These are phyloP conservation scores for Oopsacas minuta DNA, from an alignment of 37 sponge, comb jelly and placozoan species.

Conservation along the genomic window DNA sequence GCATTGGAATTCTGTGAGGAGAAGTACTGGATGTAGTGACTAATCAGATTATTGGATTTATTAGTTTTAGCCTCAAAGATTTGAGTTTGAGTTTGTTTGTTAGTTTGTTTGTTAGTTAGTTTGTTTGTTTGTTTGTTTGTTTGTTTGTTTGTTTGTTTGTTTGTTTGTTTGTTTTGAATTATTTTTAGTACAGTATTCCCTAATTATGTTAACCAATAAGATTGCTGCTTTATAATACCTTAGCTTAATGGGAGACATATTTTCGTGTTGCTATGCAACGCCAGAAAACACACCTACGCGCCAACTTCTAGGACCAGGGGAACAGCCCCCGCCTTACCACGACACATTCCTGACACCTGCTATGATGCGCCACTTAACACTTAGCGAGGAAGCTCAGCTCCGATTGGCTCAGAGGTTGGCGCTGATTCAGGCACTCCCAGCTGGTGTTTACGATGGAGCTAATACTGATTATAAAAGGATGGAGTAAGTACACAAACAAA, in stretches of 20 bases:
- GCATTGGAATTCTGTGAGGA: background rate
- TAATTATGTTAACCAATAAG: no score
- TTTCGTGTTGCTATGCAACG: background rate
- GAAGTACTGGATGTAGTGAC: background rate
- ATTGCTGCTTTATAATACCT: background rate
- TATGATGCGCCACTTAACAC: background rate
- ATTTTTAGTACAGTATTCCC: no score
- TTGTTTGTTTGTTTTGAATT: no score
- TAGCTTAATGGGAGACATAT: conserved; percentile 11
- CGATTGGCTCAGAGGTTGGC: conserved; percentile 45
- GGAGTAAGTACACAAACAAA: no score
- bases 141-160: no score
- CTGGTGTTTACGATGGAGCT: conserved; percentile 23
- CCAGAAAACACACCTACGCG: background rate
- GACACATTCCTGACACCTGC: background rate
- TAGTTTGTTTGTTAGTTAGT: no score
- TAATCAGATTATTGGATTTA: background rate
- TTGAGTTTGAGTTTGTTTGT: no score
- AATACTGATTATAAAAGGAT: background rate
- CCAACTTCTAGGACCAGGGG: background rate
- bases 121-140: no score
- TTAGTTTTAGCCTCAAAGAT: no score
- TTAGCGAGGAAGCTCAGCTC: conserved; percentile 33
- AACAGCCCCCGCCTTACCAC: background rate
- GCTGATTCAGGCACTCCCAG: conserved; percentile 55